A percentile compares a stretch with the other conserved stretches of the same genome.
These are phyloP conservation scores for Momotus momota DNA, from an alignment of 2,797 vertebrate genomes.

Conservation along the genomic window DNA sequence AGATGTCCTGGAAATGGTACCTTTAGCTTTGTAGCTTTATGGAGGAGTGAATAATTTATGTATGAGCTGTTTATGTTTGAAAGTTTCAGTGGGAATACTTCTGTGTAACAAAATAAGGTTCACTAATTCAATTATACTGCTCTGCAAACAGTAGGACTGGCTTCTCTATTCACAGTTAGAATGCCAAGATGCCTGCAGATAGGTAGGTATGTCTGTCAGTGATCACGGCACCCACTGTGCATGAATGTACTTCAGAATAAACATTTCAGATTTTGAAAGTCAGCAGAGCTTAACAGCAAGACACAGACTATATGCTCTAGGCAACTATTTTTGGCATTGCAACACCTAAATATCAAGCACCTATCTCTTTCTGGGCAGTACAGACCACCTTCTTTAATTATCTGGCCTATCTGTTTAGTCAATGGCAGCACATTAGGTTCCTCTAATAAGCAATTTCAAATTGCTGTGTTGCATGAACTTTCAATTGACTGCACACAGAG, in stretches of 20 bases:
- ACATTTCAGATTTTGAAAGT: constrained; percentile 10
- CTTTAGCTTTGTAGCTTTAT: constrained; percentile 1
- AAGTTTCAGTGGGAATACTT: constrained; percentile 7
- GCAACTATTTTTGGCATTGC: not conserved
- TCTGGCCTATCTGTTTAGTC: not conserved
- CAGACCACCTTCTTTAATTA: not conserved
- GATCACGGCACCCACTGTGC: constrained; percentile 10
- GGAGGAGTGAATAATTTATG: constrained; percentile 35
- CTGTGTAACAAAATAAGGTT: constrained; percentile 13
- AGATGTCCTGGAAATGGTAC: not conserved
- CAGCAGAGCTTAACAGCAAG: not conserved
- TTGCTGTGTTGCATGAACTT: not conserved
- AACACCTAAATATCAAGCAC: not conserved
- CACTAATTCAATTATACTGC: constrained; percentile 51
- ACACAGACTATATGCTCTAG: not conserved
- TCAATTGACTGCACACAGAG: not conserved
- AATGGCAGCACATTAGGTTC: not conserved
- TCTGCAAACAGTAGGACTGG: not conserved
- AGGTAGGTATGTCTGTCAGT: not conserved
- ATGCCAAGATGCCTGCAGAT: constrained; percentile 17
- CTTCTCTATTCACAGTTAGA: constrained; percentile 3
- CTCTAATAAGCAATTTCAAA: not conserved
- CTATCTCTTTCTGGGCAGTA: not conserved
- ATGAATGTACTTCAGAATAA: constrained; percentile 23
- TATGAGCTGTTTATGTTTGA: constrained; percentile 18